Conservation (phyloP, 1,140 invertebrate species). For the Ditylenchus dipsaci region DNA sequence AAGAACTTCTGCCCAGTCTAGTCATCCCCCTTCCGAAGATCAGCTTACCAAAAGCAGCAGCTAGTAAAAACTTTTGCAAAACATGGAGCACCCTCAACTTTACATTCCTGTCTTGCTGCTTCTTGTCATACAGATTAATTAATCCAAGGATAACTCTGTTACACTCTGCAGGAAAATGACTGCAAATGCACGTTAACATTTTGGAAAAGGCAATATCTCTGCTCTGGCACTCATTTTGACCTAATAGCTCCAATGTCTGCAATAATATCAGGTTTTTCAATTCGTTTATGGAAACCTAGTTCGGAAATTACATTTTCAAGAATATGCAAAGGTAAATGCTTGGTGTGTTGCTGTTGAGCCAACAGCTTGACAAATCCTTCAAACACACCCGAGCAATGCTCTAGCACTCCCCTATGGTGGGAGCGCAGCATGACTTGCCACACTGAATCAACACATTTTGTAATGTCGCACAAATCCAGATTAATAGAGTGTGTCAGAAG, state of each 20-base stretch:
- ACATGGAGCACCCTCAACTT: not conserved
- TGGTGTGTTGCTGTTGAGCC: not conserved
- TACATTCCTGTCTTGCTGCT: not conserved
- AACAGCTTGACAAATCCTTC: not conserved
- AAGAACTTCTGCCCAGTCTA: too few species aligned
- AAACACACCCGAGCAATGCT: not conserved
- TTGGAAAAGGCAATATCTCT: constrained; percentile 8
- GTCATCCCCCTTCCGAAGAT: too few species aligned
- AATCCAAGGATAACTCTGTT: not conserved
- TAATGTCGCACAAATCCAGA: not conserved
- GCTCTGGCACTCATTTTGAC: not conserved
- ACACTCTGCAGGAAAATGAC: not conserved
- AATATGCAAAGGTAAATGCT: not conserved
- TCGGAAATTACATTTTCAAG: not conserved
- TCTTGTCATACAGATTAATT: not conserved
- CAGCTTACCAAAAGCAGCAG: not conserved
- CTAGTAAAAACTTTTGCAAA: not conserved
- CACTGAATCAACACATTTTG: not conserved
- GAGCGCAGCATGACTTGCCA: constrained; percentile 3
- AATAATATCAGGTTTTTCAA: not conserved
- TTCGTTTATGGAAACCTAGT: not conserved
- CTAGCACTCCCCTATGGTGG: constrained; percentile 2
- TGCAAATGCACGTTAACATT: not conserved
- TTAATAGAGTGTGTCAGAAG: not conserved
- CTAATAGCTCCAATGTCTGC: not conserved